Percentiles rank a stretch among this genome's conserved stretches.
Conservation (phyloP, 2,888 invertebrate genomes). For the Drosophila mayaguana region DNA sequence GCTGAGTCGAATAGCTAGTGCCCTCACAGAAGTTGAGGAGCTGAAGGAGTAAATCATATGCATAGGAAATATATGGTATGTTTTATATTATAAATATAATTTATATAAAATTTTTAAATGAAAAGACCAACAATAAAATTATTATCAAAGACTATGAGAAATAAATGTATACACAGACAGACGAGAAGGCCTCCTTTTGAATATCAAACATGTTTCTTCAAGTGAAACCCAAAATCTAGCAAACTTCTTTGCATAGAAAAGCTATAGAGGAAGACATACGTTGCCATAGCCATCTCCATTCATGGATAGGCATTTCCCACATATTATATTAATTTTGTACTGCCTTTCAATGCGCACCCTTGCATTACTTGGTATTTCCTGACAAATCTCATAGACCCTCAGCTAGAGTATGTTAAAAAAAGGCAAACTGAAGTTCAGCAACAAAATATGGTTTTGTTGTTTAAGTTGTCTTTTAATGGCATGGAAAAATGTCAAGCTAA, state of each 20-base stretch:
- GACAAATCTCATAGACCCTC: not conserved
- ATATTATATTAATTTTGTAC: not conserved
- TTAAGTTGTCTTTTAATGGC: conserved; percentile 68
- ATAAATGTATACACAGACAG: too few species aligned
- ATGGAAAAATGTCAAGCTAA: conserved; percentile 72
- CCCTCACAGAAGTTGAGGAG: not conserved
- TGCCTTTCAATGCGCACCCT: too few species aligned
- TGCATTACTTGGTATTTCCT: not conserved
- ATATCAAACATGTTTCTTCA: not conserved
- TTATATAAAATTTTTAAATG: too few species aligned
- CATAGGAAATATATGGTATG: too few species aligned
- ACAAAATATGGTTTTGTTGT: conserved; percentile 52
- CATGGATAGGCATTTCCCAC: not conserved
- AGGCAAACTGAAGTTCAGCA: conserved; percentile 14
- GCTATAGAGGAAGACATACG: not conserved
- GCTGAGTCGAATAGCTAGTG: not conserved
- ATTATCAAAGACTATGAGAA: too few species aligned
- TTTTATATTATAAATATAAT: too few species aligned
- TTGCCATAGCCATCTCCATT: not conserved
- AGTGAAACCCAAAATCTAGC: not conserved
- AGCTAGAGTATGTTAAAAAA: conserved; percentile 2
- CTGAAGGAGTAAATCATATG: too few species aligned
- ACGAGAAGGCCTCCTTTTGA: not conserved
- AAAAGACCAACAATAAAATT: too few species aligned
- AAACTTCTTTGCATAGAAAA: not conserved